A percentile compares a stretch with the other conserved stretches of the same genome.
Conservation (phyloP, 2,113 vertebrate species). For the Aptenodytes patagonicus region DNA sequence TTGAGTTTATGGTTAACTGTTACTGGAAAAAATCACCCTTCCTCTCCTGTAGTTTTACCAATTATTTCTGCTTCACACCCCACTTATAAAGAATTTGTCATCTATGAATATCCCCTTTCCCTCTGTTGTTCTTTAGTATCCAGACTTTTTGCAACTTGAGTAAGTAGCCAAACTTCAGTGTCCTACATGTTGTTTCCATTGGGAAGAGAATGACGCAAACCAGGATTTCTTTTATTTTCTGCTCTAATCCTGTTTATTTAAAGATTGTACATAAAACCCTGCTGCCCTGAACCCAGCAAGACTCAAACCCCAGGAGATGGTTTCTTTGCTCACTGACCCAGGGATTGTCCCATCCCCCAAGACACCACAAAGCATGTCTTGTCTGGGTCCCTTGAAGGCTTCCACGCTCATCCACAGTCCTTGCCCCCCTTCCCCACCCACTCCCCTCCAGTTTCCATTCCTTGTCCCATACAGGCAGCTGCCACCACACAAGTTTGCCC, state of each 20-base stretch:
- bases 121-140: neutral
- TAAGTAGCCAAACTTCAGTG: neutral
- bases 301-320: neutral
- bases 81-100: neutral
- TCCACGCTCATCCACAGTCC: rapidly evolving
- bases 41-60: neutral
- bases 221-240: neutral
- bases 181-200: neutral
- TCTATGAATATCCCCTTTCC: neutral
- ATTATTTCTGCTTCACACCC: slow-evolving; percentile 32
- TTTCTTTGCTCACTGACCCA: neutral
- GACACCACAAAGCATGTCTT: neutral
- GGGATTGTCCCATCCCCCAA: too few species aligned
- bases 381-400: rapidly evolving
- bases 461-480: neutral
- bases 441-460: neutral
- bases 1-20: neutral
- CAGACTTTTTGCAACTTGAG: neutral
- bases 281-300: neutral
- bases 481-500: neutral
- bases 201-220: neutral
- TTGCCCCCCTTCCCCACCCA: neutral
- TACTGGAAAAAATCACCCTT: neutral
- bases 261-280: neutral
- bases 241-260: neutral